Evolutionary conservation across 2,113 vertebrate species (phyloP).

Genomic region (Sakesphorus luctuosus): DNA sequence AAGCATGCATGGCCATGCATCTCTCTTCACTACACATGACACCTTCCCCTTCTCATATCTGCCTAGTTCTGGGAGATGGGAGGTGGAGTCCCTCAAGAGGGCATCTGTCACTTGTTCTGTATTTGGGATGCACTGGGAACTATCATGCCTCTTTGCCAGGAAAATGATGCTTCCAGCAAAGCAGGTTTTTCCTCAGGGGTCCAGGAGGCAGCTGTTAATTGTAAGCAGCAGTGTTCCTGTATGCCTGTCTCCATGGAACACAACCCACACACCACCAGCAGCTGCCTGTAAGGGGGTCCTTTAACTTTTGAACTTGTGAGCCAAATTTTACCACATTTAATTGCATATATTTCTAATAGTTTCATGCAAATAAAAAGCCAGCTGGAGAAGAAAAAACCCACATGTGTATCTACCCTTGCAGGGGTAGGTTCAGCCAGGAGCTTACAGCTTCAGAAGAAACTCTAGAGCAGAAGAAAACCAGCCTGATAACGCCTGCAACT

Average conservation of each 20-base stretch:
- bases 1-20: accelerated
- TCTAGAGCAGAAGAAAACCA: neutral
- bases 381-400: neutral
- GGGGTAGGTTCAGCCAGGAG: neutral
- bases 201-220: neutral
- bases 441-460: neutral
- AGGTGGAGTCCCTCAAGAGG: neutral
- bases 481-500: accelerated
- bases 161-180: neutral
- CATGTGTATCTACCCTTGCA: accelerated
- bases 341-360: neutral
- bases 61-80: accelerated
- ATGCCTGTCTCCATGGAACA: accelerated
- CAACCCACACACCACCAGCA: neutral
- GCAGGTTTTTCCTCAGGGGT: neutral
- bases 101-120: neutral
- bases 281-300: neutral
- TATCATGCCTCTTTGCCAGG: neutral
- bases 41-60: accelerated
- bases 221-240: neutral
- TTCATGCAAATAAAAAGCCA: neutral
- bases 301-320: neutral
- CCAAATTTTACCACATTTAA: neutral
- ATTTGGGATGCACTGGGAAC: neutral
- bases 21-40: accelerated